Conservation (phyloP, 2,888 invertebrate species). For the Anorthoa munda region DNA sequence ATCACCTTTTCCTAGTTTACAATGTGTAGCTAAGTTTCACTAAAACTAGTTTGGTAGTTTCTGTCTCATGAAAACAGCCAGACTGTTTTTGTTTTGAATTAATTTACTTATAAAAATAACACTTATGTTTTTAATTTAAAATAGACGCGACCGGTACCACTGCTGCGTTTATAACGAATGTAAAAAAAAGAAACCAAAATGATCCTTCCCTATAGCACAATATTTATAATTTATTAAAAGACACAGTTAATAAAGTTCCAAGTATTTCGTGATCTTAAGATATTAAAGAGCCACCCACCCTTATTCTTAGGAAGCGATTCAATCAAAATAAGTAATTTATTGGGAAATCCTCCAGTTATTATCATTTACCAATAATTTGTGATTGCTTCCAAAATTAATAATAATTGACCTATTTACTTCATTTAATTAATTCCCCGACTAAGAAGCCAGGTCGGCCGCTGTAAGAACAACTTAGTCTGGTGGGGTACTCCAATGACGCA, state of each 20-base stretch:
- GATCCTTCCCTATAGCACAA: background rate
- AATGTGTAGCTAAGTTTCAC: no score
- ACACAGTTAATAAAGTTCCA: background rate
- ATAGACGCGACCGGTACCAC: background rate
- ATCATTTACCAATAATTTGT: slow-evolving; percentile 22
- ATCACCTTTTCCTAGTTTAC: no score
- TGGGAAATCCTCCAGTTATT: background rate
- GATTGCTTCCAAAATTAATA: background rate
- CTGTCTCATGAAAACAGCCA: no score
- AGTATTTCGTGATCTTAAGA: slow-evolving; percentile 27
- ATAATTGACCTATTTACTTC: slow-evolving; percentile 4
- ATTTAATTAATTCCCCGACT: no score
- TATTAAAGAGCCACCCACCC: slow-evolving; percentile 14
- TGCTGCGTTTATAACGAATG: background rate
- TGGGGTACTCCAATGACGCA: no score
- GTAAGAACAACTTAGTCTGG: no score
- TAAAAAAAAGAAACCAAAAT: background rate
- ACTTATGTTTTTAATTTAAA: background rate
- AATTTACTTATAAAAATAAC: no score
- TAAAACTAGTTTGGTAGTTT: no score
- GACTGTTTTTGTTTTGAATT: no score
- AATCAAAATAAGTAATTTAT: slow-evolving; percentile 26
- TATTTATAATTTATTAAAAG: slow-evolving; percentile 1
- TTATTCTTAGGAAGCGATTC: slow-evolving; percentile 13
- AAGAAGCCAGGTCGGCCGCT: no score